Evolutionary conservation across 2,888 invertebrate species (phyloP), one percentile per base, ranked within the genome.

Genomic region (Euspilapteryx auroguttella): DNA sequence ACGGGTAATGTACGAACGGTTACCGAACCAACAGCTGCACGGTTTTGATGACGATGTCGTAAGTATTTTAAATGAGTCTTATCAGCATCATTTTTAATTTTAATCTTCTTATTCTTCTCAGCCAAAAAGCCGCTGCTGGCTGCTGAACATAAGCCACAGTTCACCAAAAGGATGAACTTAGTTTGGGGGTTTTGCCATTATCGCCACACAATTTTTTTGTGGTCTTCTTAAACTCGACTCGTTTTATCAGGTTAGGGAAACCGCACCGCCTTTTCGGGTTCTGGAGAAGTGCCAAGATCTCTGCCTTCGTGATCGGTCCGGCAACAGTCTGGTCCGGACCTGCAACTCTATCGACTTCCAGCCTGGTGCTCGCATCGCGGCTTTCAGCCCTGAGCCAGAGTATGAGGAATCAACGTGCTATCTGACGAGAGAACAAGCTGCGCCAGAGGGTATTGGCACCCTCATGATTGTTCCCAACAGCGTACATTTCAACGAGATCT

Each of bases 261-360:
- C 89, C 7, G 86, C 87, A 5, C 88, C 91, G 3, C 93, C 93
- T 0, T 90, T 93, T 49, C 81, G 88, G 35, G 92, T 93, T 6
- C 65, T 94, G 43, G 92, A 93, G 56, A 91, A 91, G 59, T 94
- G 94, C 57, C 89, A 90, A 57, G 89, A 90, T 45, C 63, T 92
- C 7, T 94, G 93, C 47, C 64, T 91, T 32, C 80, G 91, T 11
- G 93, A 93, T 54, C 80, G 91, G 36, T 91, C 55, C 78, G 83
- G 85, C 7, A 90, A 88, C 54, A 90, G 91, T 55, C 79, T 92
- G 25, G 90, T 91, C 12, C 79, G 91, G 37, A 84, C 88, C 2
- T 94, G 93, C 56, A 85, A 87, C 35, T 93, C 92, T 24, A 92
- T 94, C 41, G 93, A 94, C 62, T 94, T 93, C 52, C 89, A 91